Conservation (phyloP, 2,113 vertebrate genomes). For the Himantopus leucocephalus region DNA sequence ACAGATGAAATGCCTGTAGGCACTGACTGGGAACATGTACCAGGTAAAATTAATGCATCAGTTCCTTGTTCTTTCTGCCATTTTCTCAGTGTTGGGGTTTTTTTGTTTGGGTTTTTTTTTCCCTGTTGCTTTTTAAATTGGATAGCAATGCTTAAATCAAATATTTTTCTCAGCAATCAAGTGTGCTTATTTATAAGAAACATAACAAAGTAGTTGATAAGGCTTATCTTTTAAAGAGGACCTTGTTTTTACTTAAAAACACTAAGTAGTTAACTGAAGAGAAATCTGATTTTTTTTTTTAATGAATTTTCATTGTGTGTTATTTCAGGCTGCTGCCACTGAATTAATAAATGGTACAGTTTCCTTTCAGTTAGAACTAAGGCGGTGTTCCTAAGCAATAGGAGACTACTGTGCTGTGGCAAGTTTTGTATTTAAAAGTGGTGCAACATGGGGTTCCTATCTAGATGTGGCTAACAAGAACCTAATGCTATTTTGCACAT, state of each 20-base stretch:
- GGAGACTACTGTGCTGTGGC: background rate
- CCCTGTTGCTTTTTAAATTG: background rate
- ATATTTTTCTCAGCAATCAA: background rate
- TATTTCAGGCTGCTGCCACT: background rate
- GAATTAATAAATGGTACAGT: background rate
- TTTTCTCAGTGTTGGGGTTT: background rate
- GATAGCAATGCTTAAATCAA: background rate
- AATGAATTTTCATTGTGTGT: background rate
- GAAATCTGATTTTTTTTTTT: background rate
- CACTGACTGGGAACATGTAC: constrained; percentile 92
- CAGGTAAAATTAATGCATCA: constrained; percentile 75
- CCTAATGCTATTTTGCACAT: background rate
- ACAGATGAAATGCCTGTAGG: constrained; percentile 97
- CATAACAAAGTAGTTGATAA: background rate
- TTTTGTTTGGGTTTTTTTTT: background rate
- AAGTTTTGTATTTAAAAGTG: background rate
- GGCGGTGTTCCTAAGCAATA: background rate
- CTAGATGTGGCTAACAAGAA: background rate
- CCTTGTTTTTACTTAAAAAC: background rate
- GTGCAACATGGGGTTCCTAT: background rate
- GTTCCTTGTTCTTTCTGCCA: background rate
- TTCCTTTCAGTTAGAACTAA: background rate
- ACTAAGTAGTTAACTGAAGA: background rate
- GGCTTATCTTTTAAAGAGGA: background rate
- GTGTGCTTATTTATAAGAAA: background rate